These are phyloP conservation scores for Frankliniella fusca DNA, from an alignment of 2,888 invertebrate genomes.

Conservation along the genomic window DNA sequence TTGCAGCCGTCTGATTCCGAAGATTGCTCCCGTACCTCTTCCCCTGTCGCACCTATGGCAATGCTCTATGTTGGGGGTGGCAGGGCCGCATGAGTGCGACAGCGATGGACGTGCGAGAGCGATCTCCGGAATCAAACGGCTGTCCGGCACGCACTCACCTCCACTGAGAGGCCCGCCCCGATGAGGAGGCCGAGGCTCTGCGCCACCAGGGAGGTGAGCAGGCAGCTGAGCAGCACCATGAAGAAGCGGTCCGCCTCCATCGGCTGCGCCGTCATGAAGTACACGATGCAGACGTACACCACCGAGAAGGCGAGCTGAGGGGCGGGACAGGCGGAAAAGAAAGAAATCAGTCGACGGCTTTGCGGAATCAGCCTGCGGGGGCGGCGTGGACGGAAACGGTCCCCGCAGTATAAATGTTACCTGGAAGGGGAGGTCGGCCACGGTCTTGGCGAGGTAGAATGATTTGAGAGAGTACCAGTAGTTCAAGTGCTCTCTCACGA, in stretches of 20 bases:
- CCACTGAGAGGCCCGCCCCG: conserved; percentile 85
- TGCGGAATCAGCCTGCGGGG: no score
- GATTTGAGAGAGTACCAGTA: conserved; percentile 96
- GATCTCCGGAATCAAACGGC: no score
- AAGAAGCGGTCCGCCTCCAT: conserved; percentile 75
- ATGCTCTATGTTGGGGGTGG: no score
- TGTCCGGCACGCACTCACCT: conserved; percentile 50
- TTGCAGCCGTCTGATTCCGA: no score
- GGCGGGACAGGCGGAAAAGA: conserved; percentile 26
- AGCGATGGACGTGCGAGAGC: no score
- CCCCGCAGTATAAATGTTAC: conserved; percentile 49
- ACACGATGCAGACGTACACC: conserved; percentile 83
- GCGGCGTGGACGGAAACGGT: no score
- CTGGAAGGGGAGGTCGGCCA: conserved; percentile 94
- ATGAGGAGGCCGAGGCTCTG: conserved; percentile 89
- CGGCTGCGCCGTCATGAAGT: conserved; percentile 95
- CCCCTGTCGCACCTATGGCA: no score
- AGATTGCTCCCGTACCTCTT: no score
- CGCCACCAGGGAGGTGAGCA: conserved; percentile 83
- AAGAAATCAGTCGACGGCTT: no score
- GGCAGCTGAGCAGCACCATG: conserved; percentile 70
- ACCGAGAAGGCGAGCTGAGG: conserved; percentile 77
- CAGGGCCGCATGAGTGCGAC: no score
- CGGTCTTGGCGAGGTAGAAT: conserved; percentile 95
- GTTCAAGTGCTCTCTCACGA: conserved; percentile 90